Percentiles rank a stretch among this genome's conserved stretches.
These are phyloP conservation scores for Callionymus lyra DNA, from an alignment of 2,113 vertebrate species.

Conservation along the genomic window DNA sequence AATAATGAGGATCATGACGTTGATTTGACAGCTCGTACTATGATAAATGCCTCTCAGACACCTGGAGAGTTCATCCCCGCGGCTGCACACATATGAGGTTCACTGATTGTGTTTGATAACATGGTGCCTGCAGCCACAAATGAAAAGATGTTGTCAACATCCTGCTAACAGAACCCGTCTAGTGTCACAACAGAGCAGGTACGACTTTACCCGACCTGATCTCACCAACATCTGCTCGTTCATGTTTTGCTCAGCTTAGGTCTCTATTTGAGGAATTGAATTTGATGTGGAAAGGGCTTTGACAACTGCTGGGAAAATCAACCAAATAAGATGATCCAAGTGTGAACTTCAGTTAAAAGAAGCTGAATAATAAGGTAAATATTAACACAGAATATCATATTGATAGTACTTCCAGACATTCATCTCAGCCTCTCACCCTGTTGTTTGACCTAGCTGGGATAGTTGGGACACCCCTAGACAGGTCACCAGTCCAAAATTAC, in stretches of 20 bases:
- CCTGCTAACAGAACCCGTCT: constrained; percentile 31
- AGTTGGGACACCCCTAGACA: too few relatives aligned
- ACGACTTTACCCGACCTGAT: constrained; percentile 12
- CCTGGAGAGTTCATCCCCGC: constrained; percentile 10
- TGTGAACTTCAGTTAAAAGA: neutral
- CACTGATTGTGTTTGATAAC: too few relatives aligned
- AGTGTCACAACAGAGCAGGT: constrained; percentile 11
- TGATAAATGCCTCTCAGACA: constrained; percentile 21
- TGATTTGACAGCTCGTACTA: constrained; percentile 21
- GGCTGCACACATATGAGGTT: constrained; percentile 1
- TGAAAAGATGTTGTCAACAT: constrained; percentile 35
- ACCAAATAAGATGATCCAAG: neutral
- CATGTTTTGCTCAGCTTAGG: constrained; percentile 12
- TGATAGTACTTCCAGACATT: too few relatives aligned
- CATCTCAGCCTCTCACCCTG: too few relatives aligned
- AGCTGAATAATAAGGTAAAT: too few relatives aligned
- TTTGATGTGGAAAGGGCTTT: constrained; percentile 11
- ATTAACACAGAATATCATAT: too few relatives aligned
- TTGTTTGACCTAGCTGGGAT: too few relatives aligned
- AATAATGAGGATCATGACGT: constrained; percentile 18
- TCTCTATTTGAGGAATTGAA: constrained; percentile 2
- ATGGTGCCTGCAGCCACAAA: constrained; percentile 11
- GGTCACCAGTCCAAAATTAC: too few relatives aligned
- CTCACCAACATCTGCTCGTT: constrained; percentile 8
- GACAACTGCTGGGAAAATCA: neutral